Percentiles rank a stretch among this genome's conserved stretches.
phyloP scores from a whole-genome alignment of 2,113 vertebrate species.

The Lasiurus borealis region DNA sequence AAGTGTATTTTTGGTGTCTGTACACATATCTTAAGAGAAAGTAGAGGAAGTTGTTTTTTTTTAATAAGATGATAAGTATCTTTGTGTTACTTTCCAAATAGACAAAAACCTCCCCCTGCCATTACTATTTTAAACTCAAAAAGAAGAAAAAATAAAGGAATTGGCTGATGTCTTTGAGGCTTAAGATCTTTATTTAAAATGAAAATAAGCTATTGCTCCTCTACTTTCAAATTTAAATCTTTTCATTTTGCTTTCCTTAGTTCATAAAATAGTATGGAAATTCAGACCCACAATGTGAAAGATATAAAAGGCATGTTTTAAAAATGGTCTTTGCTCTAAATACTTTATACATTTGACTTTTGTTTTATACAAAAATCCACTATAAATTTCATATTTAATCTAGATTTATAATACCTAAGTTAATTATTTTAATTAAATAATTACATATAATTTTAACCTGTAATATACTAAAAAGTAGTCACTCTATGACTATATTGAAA shows the following conservation, averaged over 20 bases:
- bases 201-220: conserved; percentile 17
- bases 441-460: not conserved
- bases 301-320: conserved; percentile 8
- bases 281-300: not conserved
- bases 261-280: conserved; percentile 11
- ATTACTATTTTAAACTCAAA: conserved; percentile 44
- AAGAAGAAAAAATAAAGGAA: conserved; percentile 39
- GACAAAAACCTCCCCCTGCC: not conserved
- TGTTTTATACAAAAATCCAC: not conserved
- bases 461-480: not conserved
- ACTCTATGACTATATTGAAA: not conserved
- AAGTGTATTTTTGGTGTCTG: not conserved
- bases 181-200: conserved; percentile 63
- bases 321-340: not conserved
- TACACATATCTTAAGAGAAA: not conserved
- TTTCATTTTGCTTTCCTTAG: conserved; percentile 50
- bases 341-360: not conserved
- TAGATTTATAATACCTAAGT: not conserved
- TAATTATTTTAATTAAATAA: not conserved
- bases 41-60: not conserved
- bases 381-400: not conserved
- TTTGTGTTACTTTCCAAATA: not conserved
- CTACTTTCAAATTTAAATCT: not conserved
- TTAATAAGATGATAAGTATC: not conserved
- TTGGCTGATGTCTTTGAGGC: not conserved